Evolutionary conservation across 2,797 vertebrate species (phyloP), one percentile per base, ranked within the genome.

Genomic region (Petrocephalus schoutedeni): DNA sequence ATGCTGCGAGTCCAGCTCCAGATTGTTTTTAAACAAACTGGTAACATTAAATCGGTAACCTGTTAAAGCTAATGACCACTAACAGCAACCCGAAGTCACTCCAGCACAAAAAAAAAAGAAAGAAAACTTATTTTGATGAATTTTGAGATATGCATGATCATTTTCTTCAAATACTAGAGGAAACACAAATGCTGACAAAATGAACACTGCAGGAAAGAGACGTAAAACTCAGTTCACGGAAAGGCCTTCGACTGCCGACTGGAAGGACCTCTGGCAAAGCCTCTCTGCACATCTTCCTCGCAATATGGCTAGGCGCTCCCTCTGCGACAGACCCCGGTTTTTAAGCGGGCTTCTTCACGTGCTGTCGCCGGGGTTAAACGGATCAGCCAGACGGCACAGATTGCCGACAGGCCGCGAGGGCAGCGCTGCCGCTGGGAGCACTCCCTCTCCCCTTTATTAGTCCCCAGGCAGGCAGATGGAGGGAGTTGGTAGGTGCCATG

Each of bases 401-500:
- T 12, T 84, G 80, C 12, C 67, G 36, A 41, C 67, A 74, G 67
- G 23, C 67, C 36, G 23, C 32, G 16, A 89, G 74, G 41, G 28
- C 74, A 74, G n/a, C 86, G 21, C 54, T 58, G 57, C 74, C 67
- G 84, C 54, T 51, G 56, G 14, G 45, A 2, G 8, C 16, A 1
- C 85, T 23, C 45, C 51, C 64, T 7, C 67, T 23, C 21, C 86
- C 86, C 59, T n/a, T 45, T 57, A 74, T 85, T 85, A 74, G 45
- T 57, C 28, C 51, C 82, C 61, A 83, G 36, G 19, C 74, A 83
- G 64, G 77, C 88, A 89, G 88, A 87, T 89, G 88, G 88, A 89
- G 49, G 49, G 67, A 85, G 53, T 80, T 80, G 54, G 54, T 85
- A 84, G 49, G 71, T 80, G 85, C 85, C 57, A 28, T 9, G 7